phyloP scores from a whole-genome alignment of 2,888 invertebrate species.

The Cerceris ruficornis region DNA sequence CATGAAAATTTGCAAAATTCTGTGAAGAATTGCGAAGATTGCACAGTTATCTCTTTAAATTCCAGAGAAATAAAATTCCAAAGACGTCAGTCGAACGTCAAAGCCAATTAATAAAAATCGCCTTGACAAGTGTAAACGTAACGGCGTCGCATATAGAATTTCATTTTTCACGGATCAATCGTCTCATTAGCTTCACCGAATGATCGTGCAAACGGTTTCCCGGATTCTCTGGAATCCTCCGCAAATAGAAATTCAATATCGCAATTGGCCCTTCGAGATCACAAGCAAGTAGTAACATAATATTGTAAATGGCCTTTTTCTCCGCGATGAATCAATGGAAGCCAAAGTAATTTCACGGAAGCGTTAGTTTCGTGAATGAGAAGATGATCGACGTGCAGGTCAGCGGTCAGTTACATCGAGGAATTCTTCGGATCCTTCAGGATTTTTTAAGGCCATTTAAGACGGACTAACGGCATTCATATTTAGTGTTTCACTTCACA shows the following conservation, averaged over 20 bases:
- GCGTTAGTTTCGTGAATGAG: conserved; percentile 63
- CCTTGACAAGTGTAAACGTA: conserved; percentile 30
- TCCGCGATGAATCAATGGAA: conserved; percentile 38
- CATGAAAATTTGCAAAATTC: too few species aligned
- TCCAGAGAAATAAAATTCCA: neutral
- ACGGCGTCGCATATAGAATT: conserved; percentile 58
- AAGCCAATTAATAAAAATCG: conserved; percentile 20
- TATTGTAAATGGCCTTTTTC: conserved; percentile 44
- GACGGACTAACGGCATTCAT: neutral
- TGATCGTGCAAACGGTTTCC: conserved; percentile 40
- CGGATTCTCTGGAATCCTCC: conserved; percentile 54
- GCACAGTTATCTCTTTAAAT: neutral
- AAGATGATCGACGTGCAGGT: conserved; percentile 36
- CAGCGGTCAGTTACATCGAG: conserved; percentile 49
- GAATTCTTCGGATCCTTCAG: neutral
- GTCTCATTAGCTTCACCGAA: conserved; percentile 24
- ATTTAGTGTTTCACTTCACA: too few species aligned
- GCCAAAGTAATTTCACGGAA: conserved; percentile 65
- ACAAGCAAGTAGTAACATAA: conserved; percentile 58
- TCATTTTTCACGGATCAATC: conserved; percentile 49
- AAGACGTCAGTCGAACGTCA: neutral
- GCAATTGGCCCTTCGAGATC: conserved; percentile 34
- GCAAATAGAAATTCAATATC: conserved; percentile 65
- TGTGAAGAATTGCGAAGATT: too few species aligned
- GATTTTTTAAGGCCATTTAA: neutral